phyloP scores from a whole-genome alignment of 2,113 vertebrate species.

The Ellobius talpinus region DNA sequence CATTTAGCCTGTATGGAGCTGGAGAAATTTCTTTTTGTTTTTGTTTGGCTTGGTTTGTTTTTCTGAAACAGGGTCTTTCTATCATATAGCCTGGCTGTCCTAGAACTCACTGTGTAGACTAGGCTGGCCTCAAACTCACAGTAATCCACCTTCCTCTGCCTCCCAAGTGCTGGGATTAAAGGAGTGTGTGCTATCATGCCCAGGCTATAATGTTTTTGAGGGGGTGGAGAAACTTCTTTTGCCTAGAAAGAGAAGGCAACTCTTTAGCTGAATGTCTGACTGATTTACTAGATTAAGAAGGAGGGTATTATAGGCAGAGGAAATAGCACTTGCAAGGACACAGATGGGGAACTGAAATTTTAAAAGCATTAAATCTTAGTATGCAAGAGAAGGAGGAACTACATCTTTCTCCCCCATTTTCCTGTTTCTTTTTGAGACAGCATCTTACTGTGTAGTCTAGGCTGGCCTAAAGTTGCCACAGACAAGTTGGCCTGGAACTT shows the following conservation, averaged over 20 bases:
- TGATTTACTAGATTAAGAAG: slow-evolving; percentile 40
- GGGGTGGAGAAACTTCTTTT: background rate
- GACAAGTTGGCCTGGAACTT: background rate
- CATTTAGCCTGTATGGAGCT: background rate
- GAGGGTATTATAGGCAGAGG: background rate
- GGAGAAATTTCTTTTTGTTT: background rate
- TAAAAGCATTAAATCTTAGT: slow-evolving; percentile 45
- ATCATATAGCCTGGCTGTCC: background rate
- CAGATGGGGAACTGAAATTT: slow-evolving; percentile 27
- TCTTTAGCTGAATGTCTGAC: slow-evolving; percentile 37
- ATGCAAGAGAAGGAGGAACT: slow-evolving; percentile 22
- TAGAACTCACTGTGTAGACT: background rate
- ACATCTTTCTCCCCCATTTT: background rate
- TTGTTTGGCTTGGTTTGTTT: background rate
- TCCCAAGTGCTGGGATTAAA: background rate
- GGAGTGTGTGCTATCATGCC: too few relatives aligned
- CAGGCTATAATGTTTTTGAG: background rate
- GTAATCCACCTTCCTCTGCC: background rate
- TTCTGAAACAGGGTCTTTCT: background rate
- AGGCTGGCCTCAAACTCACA: background rate
- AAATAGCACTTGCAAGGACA: slow-evolving; percentile 50
- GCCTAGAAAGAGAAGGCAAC: slow-evolving; percentile 57
- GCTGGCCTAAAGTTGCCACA: background rate
- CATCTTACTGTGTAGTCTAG: background rate
- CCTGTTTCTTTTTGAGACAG: background rate